A percentile compares a stretch with the other conserved stretches of the same genome.
Evolutionary conservation across 2,113 vertebrate genomes (phyloP).

Genomic region (Silurus asotus): DNA sequence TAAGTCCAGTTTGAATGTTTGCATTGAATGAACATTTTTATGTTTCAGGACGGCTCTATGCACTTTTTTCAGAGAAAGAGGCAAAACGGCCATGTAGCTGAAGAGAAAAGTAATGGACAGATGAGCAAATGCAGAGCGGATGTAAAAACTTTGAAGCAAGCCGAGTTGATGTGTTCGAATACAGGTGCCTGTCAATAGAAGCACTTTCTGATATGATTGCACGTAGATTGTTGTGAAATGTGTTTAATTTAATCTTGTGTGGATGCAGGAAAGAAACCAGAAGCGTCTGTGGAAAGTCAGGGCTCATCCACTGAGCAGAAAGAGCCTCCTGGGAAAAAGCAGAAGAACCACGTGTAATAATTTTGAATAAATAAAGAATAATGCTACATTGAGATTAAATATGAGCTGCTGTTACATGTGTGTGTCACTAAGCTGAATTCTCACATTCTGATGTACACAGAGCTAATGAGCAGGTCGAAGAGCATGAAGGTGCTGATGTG

Average conservation of each 20-base stretch:
- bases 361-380: slow-evolving; percentile 19
- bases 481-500: slow-evolving; percentile 3
- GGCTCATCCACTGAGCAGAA: slow-evolving; percentile 30
- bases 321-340: slow-evolving; percentile 50
- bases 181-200: not conserved
- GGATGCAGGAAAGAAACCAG: slow-evolving; percentile 20
- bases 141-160: not conserved
- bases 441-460: slow-evolving; percentile 25
- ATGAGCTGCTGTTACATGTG: not conserved
- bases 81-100: slow-evolving; percentile 58
- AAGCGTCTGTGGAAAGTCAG: slow-evolving; percentile 5
- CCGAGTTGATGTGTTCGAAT: slow-evolving; percentile 11
- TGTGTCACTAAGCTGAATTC: not conserved
- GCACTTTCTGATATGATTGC: not conserved
- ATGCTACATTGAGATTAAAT: not conserved
- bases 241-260: not conserved
- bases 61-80: slow-evolving; percentile 68
- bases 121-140: slow-evolving; percentile 22
- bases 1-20: not conserved
- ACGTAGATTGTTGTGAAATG: not conserved
- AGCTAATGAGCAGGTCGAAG: not conserved
- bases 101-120: slow-evolving; percentile 60
- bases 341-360: slow-evolving; percentile 47
- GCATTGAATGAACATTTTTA: not conserved
- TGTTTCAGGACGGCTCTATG: slow-evolving; percentile 56